Evolutionary conservation across 1,140 invertebrate genomes (phyloP), one percentile per base, ranked within the genome.

Genomic region (Drosophila equinoxialis): DNA sequence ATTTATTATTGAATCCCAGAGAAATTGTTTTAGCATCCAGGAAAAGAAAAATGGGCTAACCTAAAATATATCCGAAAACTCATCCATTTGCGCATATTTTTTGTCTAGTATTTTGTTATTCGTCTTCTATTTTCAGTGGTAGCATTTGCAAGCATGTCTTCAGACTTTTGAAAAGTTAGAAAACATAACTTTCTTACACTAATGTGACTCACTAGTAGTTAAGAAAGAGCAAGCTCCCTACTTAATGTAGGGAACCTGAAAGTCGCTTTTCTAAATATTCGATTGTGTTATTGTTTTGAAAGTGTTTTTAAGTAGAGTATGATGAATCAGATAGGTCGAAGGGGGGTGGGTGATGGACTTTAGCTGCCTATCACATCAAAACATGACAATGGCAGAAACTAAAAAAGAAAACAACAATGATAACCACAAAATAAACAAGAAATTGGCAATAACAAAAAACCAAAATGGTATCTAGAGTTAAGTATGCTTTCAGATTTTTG

Each of bases 1-100:
- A 82, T 83, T 82, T 87, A 85, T 86, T 83, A 70, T 79, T 48
- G 54, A 63, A 62, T 35, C 42, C 65, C 60, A 68, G 45, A 23
- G 20, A 23, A 23, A 23, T 23, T 23, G 20, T 23, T 23, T 1
- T 23, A 66, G 30, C 64, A 55, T 55, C 39, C 41, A 41, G 55
- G 70, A 76, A 83, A 48, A 82, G 61, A 77, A 79, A 61, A 45
- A 51, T 63, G 3, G 5, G 5, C 26, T 26, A 26, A 26, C 26
- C 1, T 26, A 26, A 26, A 30, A 60, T 55, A 42, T 54, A 69
- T 62, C 30, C 54, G 26, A 30, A 74, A 71, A 59, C 4, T 45
- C 42, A 37, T 37, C 0, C 11, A 39, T 39, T 39, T 39, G 39
- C 35, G 42, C 41, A 62, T 63, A 70, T 70, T 68, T 70, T 78